Conservation (phyloP, 1,140 invertebrate genomes). For the Saxidomus purpurata region DNA sequence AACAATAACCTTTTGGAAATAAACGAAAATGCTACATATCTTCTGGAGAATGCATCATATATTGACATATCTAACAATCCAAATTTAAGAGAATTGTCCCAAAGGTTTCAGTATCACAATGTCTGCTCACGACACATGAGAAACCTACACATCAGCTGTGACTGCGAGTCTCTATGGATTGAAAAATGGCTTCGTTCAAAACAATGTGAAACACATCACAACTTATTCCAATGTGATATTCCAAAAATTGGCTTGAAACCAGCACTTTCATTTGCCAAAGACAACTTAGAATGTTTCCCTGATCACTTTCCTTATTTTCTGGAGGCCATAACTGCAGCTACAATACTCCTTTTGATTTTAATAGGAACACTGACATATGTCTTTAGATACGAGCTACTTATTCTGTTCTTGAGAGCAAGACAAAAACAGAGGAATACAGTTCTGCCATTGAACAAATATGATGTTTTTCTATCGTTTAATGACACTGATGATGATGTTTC, state of each 20-base stretch:
- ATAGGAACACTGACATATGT: not conserved
- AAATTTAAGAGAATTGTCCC: slow-evolving; percentile 1
- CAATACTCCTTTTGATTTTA: not conserved
- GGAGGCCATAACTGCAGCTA: not conserved
- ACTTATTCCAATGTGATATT: slow-evolving; percentile 37
- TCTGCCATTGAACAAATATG: not conserved
- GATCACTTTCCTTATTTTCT: not conserved
- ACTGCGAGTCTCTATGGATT: slow-evolving; percentile 31
- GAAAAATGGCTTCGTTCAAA: slow-evolving; percentile 28
- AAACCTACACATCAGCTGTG: slow-evolving; percentile 31
- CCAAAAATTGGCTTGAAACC: not conserved
- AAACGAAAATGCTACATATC: not conserved
- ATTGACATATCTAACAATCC: slow-evolving; percentile 49
- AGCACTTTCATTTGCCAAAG: not conserved
- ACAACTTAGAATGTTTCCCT: not conserved
- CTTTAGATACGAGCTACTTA: slow-evolving; percentile 39
- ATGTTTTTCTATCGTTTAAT: slow-evolving; percentile 32
- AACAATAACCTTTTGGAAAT: slow-evolving; percentile 14
- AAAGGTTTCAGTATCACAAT: slow-evolving; percentile 31
- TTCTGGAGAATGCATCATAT: slow-evolving; percentile 18
- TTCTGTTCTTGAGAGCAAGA: not conserved
- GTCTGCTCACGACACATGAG: slow-evolving; percentile 31
- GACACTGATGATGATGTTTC: slow-evolving; percentile 22
- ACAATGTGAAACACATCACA: not conserved
- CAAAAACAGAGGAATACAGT: not conserved